These are phyloP conservation scores for Holotrichia oblita DNA, from an alignment of 1,140 invertebrate genomes.

Conservation along the genomic window DNA sequence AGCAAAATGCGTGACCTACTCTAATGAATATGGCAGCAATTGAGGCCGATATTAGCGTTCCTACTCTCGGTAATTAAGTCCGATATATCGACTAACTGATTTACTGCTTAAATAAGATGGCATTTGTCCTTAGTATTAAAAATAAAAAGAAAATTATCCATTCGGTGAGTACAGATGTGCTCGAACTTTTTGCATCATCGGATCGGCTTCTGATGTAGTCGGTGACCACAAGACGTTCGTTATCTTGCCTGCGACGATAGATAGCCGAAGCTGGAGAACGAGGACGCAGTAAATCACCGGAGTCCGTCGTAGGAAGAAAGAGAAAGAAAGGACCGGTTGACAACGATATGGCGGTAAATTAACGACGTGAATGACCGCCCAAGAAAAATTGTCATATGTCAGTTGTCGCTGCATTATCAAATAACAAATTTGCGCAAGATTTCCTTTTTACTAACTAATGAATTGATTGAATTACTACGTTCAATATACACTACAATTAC, in stretches of 20 bases:
- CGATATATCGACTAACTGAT: slow-evolving; percentile 14
- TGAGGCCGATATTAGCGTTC: neutral
- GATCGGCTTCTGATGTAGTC: slow-evolving; percentile 22
- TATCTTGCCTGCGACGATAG: slow-evolving; percentile 24
- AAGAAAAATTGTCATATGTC: slow-evolving; percentile 19
- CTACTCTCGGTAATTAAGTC: slow-evolving; percentile 15
- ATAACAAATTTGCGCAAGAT: neutral
- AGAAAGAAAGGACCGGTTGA: slow-evolving; percentile 30
- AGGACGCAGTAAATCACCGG: slow-evolving; percentile 27
- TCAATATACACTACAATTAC: too few relatives aligned
- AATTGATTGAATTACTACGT: neutral
- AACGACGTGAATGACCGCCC: slow-evolving; percentile 24
- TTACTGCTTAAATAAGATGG: neutral
- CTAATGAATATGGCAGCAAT: slow-evolving; percentile 28
- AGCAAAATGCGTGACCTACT: neutral
- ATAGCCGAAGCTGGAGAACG: slow-evolving; percentile 21
- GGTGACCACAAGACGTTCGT: slow-evolving; percentile 14
- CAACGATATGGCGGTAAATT: neutral
- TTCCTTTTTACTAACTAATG: neutral
- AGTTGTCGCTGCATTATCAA: neutral
- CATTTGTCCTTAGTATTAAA: slow-evolving; percentile 32
- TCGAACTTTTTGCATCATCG: neutral
- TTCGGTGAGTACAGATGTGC: neutral
- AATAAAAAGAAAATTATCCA: neutral
- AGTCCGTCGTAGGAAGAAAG: neutral